phyloP scores from a whole-genome alignment of 2,888 invertebrate species.

The Mesoligia furuncula region DNA sequence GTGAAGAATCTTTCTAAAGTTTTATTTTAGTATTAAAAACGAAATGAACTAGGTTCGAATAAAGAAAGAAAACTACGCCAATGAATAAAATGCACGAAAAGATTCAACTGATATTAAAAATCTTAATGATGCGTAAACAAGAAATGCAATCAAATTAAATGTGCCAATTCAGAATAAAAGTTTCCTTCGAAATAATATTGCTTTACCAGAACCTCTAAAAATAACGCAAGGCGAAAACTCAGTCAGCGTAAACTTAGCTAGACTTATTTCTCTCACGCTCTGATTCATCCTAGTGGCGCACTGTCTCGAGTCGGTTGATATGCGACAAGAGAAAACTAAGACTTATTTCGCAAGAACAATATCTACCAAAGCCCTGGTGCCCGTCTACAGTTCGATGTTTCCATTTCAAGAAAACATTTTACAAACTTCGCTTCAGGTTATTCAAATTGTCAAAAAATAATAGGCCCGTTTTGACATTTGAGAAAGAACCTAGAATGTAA shows the following conservation, averaged over 20 bases:
- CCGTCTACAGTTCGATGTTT: constrained; percentile 33
- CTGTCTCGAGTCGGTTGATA: constrained; percentile 67
- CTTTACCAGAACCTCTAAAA: constrained; percentile 48
- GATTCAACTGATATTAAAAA: constrained; percentile 7
- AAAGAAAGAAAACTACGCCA: constrained; percentile 12
- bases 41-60: constrained; percentile 1
- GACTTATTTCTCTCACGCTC: constrained; percentile 77
- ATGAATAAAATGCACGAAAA: constrained; percentile 8
- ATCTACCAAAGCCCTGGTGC: constrained; percentile 33
- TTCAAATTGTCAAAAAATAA: too few species aligned
- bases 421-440: constrained; percentile 18
- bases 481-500: too few species aligned
- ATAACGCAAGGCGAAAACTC: constrained; percentile 62
- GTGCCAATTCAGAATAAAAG: constrained; percentile 14
- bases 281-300: constrained; percentile 70
- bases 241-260: constrained; percentile 72
- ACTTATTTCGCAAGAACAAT: constrained; percentile 59
- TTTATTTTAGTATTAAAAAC: constrained; percentile 33
- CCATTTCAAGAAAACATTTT: constrained; percentile 30
- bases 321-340: constrained; percentile 68
- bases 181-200: constrained; percentile 28
- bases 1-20: constrained; percentile 25
- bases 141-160: constrained; percentile 15
- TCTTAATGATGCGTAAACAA: constrained; percentile 15
- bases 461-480: too few species aligned